Base-by-base conservation (phyloP, 2,113 vertebrate species). In the Burhinus oedicnemus region DNA sequence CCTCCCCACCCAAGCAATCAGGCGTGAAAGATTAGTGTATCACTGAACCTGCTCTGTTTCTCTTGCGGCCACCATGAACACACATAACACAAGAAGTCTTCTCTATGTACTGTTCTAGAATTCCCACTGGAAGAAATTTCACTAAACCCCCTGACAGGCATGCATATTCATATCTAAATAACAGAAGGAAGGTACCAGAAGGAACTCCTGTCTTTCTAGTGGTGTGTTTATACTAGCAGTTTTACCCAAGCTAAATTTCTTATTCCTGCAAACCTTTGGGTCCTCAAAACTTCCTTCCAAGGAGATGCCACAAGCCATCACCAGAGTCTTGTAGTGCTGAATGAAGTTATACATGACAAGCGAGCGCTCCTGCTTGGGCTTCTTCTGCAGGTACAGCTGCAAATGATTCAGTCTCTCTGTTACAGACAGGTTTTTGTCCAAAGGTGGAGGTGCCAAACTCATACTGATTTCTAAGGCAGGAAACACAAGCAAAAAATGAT, bases 281-380 rank as follows among this genome's bases (percentile, higher is more conserved):
- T 99, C 99, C 97, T 99, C 99, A 97, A 98, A 99, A 77, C 81
- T 97, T 91, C 99, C 98, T 83, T 98, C 98, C 97, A 99, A 86
- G 80, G 98, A 98, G 97, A 99, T 96, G 57, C 97, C 98, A 96
- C 99, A 99, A 87, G 99, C 98, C 91, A 98, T 96, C 44, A 99
- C 97, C 34, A 99, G 98, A 40, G 95, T 98, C 97, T 99, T 99
- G 97, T 99, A 99, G 93, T 98, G 98, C 81, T 98, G 97, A 87
- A 99, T 99, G 94, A 99, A 98, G 97, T 99, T 98, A 94, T 99
- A 99, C 15, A 98, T 83, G 79, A 99, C 76, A 52, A 99, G 85
- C 12, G 97, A 98, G 36, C 64, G 69, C 16, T 95, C 93, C 76
- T 92, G n/a, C 90, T 93, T 90, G 61, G 71, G 77, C 34, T 69